phyloP scores from a whole-genome alignment of 2,888 invertebrate genomes.

The Cyrtodaria siliqua region DNA sequence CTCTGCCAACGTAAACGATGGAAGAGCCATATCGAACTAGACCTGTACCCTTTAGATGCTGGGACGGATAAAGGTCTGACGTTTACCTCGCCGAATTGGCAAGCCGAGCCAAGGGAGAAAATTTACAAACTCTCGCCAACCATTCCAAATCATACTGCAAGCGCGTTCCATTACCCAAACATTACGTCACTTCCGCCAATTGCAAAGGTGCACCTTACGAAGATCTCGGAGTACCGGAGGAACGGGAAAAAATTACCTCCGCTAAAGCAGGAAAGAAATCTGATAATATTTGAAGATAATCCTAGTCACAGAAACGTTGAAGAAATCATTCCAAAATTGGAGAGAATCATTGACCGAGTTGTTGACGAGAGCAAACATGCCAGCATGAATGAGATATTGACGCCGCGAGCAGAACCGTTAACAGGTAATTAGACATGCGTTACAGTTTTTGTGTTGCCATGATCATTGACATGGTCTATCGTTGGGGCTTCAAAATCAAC shows the following conservation, averaged over 20 bases:
- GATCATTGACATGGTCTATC: too few species aligned
- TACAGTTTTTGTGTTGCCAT: too few species aligned
- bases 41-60: conserved; percentile 96
- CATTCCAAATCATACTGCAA: conserved; percentile 96
- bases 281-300: conserved; percentile 43
- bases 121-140: conserved; percentile 95
- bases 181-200: conserved; percentile 94
- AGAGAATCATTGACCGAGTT: conserved; percentile 36
- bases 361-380: conserved; percentile 39
- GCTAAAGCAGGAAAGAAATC: conserved; percentile 45
- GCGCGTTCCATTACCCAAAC: conserved; percentile 97
- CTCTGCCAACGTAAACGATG: conserved; percentile 96
- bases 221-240: conserved; percentile 71
- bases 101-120: conserved; percentile 95
- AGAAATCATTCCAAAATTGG: conserved; percentile 39
- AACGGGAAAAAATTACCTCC: conserved; percentile 50
- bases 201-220: conserved; percentile 90
- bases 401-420: conserved; percentile 21
- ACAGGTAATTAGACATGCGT: too few species aligned
- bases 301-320: conserved; percentile 4
- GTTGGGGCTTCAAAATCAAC: too few species aligned
- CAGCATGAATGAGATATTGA: conserved; percentile 36
- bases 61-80: conserved; percentile 98
- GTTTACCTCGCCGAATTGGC: conserved; percentile 98
- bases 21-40: conserved; percentile 95